Evolutionary conservation across 1,140 invertebrate genomes (phyloP).

Genomic region (Diabrotica virgifera): DNA sequence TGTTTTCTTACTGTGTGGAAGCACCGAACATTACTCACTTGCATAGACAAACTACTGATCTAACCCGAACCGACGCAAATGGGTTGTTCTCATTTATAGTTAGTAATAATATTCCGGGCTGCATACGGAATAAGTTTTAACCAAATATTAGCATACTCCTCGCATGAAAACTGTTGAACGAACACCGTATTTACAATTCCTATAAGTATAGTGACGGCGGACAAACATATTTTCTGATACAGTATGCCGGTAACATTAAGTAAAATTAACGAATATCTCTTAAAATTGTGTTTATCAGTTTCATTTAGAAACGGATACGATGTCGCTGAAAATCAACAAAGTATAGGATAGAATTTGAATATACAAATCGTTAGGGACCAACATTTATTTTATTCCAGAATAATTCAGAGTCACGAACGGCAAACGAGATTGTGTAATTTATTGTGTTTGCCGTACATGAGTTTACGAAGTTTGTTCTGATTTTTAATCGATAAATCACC

Average conservation of each 20-base stretch:
- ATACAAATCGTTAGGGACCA: neutral
- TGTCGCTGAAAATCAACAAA: neutral
- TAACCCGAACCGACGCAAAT: neutral
- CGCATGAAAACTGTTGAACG: neutral
- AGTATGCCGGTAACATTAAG: neutral
- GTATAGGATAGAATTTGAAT: neutral
- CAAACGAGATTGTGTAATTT: neutral
- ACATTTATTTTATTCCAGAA: neutral
- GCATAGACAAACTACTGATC: too few species aligned
- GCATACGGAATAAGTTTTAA: neutral
- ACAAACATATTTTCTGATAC: too few species aligned
- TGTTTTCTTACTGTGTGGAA: too few species aligned
- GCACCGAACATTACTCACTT: too few species aligned
- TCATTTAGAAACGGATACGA: neutral
- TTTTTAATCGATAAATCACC: too few species aligned
- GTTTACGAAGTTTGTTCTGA: neutral
- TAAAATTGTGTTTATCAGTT: neutral
- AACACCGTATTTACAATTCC: conserved; percentile 2
- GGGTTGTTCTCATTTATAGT: neutral
- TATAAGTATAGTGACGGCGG: neutral
- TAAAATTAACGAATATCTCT: neutral
- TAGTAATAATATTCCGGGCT: neutral
- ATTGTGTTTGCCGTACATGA: neutral
- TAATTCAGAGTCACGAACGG: neutral
- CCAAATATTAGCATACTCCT: neutral